Evolutionary conservation across 1,140 invertebrate genomes (phyloP).

Genomic region (Helicoverpa armigera): DNA sequence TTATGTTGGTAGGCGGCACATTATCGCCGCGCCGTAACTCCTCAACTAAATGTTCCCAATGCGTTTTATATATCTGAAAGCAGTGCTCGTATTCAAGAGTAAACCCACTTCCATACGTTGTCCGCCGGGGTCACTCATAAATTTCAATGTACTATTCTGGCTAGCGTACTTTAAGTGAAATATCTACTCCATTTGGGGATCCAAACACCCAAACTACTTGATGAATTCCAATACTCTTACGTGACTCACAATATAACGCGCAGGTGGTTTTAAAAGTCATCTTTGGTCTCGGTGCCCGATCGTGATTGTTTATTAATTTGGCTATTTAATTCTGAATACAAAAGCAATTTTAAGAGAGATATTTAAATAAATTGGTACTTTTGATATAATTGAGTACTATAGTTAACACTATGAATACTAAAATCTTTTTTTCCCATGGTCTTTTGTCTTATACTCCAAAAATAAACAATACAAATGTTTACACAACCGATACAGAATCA

Average conservation of each 20-base stretch:
- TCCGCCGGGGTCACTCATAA: conserved; percentile 71
- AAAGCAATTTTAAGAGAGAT: not conserved
- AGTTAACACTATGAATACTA: too few relatives aligned
- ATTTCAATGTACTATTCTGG: conserved; percentile 75
- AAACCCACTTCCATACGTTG: conserved; percentile 62
- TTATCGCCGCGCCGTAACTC: conserved; percentile 33
- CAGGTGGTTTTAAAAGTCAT: conserved; percentile 15
- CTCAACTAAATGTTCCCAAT: conserved; percentile 57
- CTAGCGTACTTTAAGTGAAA: conserved; percentile 72
- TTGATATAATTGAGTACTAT: not conserved
- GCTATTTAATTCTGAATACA: not conserved
- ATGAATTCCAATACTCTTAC: conserved; percentile 68
- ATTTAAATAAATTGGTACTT: not conserved
- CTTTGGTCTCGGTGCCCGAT: conserved; percentile 1
- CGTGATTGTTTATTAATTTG: conserved; percentile 30
- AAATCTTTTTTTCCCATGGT: too few relatives aligned
- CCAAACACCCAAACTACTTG: conserved; percentile 70
- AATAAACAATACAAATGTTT: conserved; percentile 21
- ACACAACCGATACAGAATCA: conserved; percentile 26
- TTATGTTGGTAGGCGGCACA: conserved; percentile 4
- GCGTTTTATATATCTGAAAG: conserved; percentile 66
- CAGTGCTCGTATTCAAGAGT: conserved; percentile 60
- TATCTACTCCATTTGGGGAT: conserved; percentile 72
- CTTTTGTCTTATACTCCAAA: not conserved
- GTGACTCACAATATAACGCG: conserved; percentile 50